These are phyloP conservation scores for Malacoctenus gilli DNA, from an alignment of 2,797 vertebrate genomes.

Conservation along the genomic window DNA sequence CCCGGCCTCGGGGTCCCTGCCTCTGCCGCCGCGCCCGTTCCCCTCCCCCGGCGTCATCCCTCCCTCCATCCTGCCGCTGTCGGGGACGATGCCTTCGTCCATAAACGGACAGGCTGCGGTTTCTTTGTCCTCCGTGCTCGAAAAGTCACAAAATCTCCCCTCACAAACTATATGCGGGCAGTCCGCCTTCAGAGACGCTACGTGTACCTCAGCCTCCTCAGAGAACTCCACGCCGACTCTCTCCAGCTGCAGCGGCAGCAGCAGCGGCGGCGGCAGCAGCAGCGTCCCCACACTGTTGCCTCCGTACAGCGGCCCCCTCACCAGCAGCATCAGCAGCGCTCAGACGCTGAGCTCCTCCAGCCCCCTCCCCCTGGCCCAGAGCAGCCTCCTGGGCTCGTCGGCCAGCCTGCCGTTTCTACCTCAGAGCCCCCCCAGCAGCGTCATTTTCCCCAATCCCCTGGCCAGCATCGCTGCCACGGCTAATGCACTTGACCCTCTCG, in stretches of 20 bases:
- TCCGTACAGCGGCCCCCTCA: constrained; percentile 73
- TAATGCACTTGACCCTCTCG: constrained; percentile 92
- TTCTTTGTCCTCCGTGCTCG: constrained; percentile 75
- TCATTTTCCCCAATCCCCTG: constrained; percentile 97
- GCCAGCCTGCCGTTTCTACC: constrained; percentile 93
- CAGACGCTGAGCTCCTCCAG: constrained; percentile 84
- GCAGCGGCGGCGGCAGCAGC: constrained; percentile 42
- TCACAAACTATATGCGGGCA: constrained; percentile 79
- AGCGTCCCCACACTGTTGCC: constrained; percentile 76
- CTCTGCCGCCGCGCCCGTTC: constrained; percentile 77
- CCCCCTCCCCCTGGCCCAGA: constrained; percentile 83
- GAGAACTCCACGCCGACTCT: constrained; percentile 73
- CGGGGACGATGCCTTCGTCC: constrained; percentile 79
- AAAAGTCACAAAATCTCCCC: constrained; percentile 79
- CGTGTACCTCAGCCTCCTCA: constrained; percentile 74
- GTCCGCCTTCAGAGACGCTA: constrained; percentile 73
- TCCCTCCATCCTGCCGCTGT: constrained; percentile 83
- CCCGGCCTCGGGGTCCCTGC: constrained; percentile 74
- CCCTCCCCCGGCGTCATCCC: constrained; percentile 82
- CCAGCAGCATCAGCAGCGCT: constrained; percentile 65
- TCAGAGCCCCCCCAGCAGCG: constrained; percentile 90
- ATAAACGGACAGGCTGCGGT: constrained; percentile 79
- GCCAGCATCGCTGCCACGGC: constrained; percentile 95
- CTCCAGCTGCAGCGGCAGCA: constrained; percentile 62
- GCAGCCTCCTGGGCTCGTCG: constrained; percentile 82